These are phyloP conservation scores for Paragorgia papillata DNA, from an alignment of 92 coral and sea anemone species.

Conservation along the genomic window DNA sequence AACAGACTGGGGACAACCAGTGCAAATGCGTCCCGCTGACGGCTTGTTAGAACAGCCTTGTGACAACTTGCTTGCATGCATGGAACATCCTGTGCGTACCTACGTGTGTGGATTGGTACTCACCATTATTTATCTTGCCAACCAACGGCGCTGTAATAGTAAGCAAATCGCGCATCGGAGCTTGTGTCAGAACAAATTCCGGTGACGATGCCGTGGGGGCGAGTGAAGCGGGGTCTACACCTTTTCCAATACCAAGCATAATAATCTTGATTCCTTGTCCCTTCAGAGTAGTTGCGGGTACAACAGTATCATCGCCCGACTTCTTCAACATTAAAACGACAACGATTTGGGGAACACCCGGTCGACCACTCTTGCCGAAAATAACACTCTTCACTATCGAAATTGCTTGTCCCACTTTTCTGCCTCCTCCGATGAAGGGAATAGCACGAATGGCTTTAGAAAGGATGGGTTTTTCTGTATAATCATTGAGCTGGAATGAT, in stretches of 20 bases:
- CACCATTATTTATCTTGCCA: conserved; percentile 36
- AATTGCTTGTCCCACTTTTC: conserved; percentile 27
- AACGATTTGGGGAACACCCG: conserved; percentile 27
- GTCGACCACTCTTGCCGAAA: conserved; percentile 23
- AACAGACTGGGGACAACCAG: too few species aligned
- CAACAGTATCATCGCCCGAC: conserved; percentile 16
- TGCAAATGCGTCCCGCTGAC: too few species aligned
- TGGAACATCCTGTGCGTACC: too few species aligned
- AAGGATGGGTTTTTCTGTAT: conserved; percentile 2
- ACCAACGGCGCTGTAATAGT: conserved; percentile 24
- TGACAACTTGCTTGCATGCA: too few species aligned
- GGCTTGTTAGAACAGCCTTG: too few species aligned
- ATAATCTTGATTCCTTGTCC: conserved; percentile 29
- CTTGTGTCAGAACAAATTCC: conserved; percentile 25
- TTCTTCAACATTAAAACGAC: conserved; percentile 22
- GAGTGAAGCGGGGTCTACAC: background rate
- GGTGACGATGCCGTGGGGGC: conserved; percentile 23
- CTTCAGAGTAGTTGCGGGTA: conserved; percentile 32
- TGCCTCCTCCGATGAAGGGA: conserved; percentile 6
- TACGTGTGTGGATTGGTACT: too few species aligned
- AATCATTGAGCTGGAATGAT: conserved; percentile 26
- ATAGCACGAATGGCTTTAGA: conserved; percentile 34
- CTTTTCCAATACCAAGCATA: conserved; percentile 43
- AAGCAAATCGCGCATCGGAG: conserved; percentile 5
- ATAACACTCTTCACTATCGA: conserved; percentile 26